Conservation (phyloP, 2,113 vertebrate species). For the Cygnus buccinator region DNA sequence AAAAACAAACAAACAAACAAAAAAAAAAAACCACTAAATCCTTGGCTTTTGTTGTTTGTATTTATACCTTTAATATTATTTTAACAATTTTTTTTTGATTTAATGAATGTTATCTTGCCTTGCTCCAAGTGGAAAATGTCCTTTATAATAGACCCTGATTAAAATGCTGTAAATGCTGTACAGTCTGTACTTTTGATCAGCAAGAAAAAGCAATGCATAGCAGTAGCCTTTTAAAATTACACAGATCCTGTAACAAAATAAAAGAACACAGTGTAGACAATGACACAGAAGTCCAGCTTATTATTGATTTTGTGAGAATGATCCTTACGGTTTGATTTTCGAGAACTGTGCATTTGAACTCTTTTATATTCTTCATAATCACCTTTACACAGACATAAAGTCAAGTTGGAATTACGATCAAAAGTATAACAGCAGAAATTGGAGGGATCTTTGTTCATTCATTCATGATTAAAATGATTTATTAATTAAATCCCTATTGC, state of each 20-base stretch:
- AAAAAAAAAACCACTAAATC: background rate
- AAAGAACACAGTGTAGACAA: conserved; percentile 39
- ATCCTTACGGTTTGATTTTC: conserved; percentile 48
- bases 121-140: background rate
- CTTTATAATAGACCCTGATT: background rate
- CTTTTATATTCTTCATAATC: background rate
- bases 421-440: background rate
- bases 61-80: background rate
- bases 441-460: background rate
- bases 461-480: background rate
- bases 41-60: background rate
- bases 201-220: background rate
- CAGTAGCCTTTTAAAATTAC: conserved; percentile 37
- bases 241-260: conserved; percentile 42
- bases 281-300: background rate
- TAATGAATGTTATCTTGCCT: conserved; percentile 7
- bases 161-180: background rate
- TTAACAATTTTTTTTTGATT: background rate
- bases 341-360: conserved; percentile 5
- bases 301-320: conserved; percentile 44
- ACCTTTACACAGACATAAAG: background rate
- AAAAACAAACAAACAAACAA: background rate
- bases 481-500: background rate
- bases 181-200: conserved; percentile 14
- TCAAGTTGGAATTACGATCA: background rate